phyloP scores from a whole-genome alignment of 2,113 vertebrate species.

The Catharus minimus region DNA sequence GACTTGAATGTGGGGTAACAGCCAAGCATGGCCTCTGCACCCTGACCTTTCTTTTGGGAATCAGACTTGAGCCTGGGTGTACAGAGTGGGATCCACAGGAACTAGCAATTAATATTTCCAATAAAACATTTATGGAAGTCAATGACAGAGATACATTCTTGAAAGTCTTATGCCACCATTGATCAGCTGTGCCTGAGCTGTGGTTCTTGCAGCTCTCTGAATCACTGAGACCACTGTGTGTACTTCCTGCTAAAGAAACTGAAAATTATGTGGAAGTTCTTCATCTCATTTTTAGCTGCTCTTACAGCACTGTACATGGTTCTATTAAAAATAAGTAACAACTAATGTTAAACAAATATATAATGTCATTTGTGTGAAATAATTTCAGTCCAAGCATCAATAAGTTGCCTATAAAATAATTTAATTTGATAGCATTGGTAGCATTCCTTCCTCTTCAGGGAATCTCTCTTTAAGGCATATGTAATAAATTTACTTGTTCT shows the following conservation, averaged over 20 bases:
- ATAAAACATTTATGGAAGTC: background rate
- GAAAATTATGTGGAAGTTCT: background rate
- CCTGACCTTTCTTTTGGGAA: background rate
- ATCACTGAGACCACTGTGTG: background rate
- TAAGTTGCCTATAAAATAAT: slow-evolving; percentile 38
- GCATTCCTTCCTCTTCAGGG: slow-evolving; percentile 37
- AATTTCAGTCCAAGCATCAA: slow-evolving; percentile 10
- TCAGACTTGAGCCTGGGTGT: background rate
- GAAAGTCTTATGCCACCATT: background rate
- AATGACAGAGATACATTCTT: background rate
- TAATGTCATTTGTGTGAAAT: slow-evolving; percentile 27
- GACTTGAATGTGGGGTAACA: background rate
- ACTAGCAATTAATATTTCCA: background rate
- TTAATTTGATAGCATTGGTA: slow-evolving; percentile 8
- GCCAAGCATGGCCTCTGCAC: background rate
- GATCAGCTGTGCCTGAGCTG: background rate
- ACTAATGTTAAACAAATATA: background rate
- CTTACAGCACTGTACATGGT: background rate
- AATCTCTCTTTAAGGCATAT: slow-evolving; percentile 32
- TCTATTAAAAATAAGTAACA: background rate
- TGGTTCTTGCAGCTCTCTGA: background rate
- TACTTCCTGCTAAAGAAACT: background rate
- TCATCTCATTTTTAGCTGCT: background rate
- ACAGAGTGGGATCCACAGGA: background rate
- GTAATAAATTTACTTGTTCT: slow-evolving; percentile 51